These are phyloP conservation scores for Metaphire vulgaris DNA, from an alignment of 1,140 invertebrate genomes.

Conservation along the genomic window DNA sequence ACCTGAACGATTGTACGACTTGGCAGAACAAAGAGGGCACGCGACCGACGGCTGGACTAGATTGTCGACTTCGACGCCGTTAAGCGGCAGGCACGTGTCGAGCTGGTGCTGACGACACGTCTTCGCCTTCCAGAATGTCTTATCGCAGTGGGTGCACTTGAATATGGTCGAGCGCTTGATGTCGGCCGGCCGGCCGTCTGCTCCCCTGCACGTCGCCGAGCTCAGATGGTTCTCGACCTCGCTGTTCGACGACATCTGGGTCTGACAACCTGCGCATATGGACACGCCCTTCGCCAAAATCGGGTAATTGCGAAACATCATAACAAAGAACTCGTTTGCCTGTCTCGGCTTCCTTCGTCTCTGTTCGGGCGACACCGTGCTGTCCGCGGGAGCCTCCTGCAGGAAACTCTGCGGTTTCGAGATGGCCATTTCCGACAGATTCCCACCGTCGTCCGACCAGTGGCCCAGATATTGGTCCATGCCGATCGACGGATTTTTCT, in stretches of 20 bases:
- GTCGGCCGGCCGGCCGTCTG: neutral
- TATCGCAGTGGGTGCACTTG: slow-evolving; percentile 12
- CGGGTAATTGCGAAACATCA: slow-evolving; percentile 14
- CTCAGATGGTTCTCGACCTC: neutral
- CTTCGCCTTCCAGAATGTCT: slow-evolving; percentile 17
- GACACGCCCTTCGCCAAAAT: slow-evolving; percentile 16
- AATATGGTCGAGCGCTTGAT: slow-evolving; percentile 17
- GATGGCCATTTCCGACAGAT: too few relatives aligned
- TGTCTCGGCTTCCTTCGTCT: slow-evolving; percentile 1
- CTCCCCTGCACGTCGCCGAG: neutral
- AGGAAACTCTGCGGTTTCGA: neutral
- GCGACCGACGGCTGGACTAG: slow-evolving; percentile 8
- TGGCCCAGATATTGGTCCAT: neutral
- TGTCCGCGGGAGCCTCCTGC: slow-evolving; percentile 3
- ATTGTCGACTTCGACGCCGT: slow-evolving; percentile 3
- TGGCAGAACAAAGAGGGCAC: slow-evolving; percentile 8
- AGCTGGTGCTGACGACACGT: slow-evolving; percentile 13
- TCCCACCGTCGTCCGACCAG: too few relatives aligned
- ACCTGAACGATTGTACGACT: slow-evolving; percentile 6
- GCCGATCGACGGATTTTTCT: neutral
- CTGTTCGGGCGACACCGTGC: slow-evolving; percentile 15
- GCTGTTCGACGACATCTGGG: neutral
- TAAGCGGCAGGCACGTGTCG: slow-evolving; percentile 6
- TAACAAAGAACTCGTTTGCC: slow-evolving; percentile 12
- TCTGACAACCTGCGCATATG: slow-evolving; percentile 3